Evolutionary conservation across 2,888 invertebrate genomes (phyloP), one percentile per base, ranked within the genome.

Genomic region (Sarcophaga rosellei): DNA sequence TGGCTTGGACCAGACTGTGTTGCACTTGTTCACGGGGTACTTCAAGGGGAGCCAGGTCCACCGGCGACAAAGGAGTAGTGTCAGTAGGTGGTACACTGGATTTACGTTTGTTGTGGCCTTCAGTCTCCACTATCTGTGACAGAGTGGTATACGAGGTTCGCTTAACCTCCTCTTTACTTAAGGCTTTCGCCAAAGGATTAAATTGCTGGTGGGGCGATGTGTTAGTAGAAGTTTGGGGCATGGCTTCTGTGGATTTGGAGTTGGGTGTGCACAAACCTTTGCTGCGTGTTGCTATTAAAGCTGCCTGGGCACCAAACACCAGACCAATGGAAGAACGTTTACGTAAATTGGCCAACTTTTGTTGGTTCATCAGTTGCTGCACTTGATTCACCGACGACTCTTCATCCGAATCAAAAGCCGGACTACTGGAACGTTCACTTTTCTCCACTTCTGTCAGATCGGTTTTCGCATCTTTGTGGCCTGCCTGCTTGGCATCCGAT

Each of bases 351-450:
- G 90, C 90, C 68, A 92, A 81, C 78, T 91, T 92, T 81, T 92
- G 92, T 75, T 92, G 92, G 45, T 86, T 90, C 69, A 92, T 91
- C 88, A 91, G 85, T 62, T 91, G 90, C 73, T 94, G 94, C 0
- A 94, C 93, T 87, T 93, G 93, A 87, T 95, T 95, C 0, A 95
- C 94, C 0, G 95, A 95, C 87, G 96, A 96, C 90, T 99, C 98
- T 87, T 98, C 98, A 91, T 99, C 98, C 0, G 98, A 98, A 90
- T 98, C 98, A 91, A 98, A 99, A 0, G 98, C 98, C 1, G 98
- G 96, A 92, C 98, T 98, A 90, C 98, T 98, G 0, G 98, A 98
- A 63, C 98, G 94, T 89, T 97, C 97, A 6, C 95, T 95, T 89
- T 95, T 96, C 91, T 97, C 96, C 61, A 95, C 94, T 91, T 96